These are phyloP conservation scores for Chaitophorus viminalis DNA, from an alignment of 2,888 invertebrate species.

Conservation along the genomic window DNA sequence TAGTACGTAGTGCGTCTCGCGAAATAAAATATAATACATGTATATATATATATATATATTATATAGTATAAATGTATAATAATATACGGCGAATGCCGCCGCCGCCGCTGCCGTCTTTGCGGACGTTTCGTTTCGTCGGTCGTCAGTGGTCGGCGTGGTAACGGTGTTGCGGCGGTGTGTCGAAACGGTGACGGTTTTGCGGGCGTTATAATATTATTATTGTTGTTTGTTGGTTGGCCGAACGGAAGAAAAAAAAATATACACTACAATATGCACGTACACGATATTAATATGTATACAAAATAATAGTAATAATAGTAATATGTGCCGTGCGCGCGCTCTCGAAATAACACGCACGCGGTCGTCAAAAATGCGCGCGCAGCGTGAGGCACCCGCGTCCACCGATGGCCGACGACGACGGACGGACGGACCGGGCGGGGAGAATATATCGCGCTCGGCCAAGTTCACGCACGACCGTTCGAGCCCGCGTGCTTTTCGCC, in stretches of 20 bases:
- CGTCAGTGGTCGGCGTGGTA: no score
- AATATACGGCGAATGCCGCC: not conserved
- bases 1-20: not conserved
- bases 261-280: not conserved
- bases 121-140: not conserved
- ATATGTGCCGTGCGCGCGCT: not conserved
- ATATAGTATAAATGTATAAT: no score
- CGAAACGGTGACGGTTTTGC: not conserved
- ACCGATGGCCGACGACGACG: not conserved
- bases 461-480: not conserved
- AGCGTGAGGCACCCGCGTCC: slow-evolving; percentile 10
- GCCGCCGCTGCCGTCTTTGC: not conserved
- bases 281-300: no score
- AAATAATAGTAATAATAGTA: no score
- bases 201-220: not conserved
- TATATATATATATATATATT: no score
- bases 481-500: not conserved
- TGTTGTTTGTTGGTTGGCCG: slow-evolving; percentile 14
- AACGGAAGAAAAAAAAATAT: not conserved
- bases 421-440: not conserved
- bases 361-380: not conserved
- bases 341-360: slow-evolving; percentile 21
- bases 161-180: no score
- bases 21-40: not conserved
- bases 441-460: not conserved